Evolutionary conservation across 2,888 invertebrate genomes (phyloP).

Genomic region (Lottia scabra): DNA sequence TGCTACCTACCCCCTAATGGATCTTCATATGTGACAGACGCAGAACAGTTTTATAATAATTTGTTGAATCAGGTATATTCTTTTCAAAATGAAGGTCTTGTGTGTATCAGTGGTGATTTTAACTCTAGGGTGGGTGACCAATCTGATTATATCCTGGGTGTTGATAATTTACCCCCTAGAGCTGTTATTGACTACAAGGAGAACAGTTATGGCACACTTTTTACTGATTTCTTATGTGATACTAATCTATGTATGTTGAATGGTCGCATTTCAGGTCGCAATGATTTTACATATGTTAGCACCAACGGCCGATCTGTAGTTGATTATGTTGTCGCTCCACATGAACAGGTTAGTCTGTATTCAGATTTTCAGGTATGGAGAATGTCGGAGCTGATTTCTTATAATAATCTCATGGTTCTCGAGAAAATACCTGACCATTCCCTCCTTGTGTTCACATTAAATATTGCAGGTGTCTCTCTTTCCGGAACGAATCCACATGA

Average conservation of each 20-base stretch:
- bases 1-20: slow-evolving; percentile 16
- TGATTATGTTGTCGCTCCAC: slow-evolving; percentile 13
- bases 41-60: slow-evolving; percentile 26
- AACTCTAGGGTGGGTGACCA: slow-evolving; percentile 10
- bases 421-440: slow-evolving; percentile 15
- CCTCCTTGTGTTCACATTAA: background rate
- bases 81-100: slow-evolving; percentile 14
- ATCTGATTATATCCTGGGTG: background rate
- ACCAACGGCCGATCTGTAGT: slow-evolving; percentile 15
- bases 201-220: background rate
- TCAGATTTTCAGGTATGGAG: slow-evolving; percentile 1
- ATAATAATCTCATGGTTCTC: background rate
- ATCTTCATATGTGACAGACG: slow-evolving; percentile 28
- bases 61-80: slow-evolving; percentile 6
- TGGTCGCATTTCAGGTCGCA: slow-evolving; percentile 1
- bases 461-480: background rate
- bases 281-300: slow-evolving; percentile 12
- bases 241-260: slow-evolving; percentile 11
- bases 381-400: slow-evolving; percentile 14
- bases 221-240: slow-evolving; percentile 2
- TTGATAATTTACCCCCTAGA: background rate
- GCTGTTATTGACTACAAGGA: background rate
- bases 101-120: slow-evolving; percentile 9
- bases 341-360: background rate
- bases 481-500: background rate